Conservation (phyloP, 2,888 invertebrate genomes). For the Panzeria rudis region DNA sequence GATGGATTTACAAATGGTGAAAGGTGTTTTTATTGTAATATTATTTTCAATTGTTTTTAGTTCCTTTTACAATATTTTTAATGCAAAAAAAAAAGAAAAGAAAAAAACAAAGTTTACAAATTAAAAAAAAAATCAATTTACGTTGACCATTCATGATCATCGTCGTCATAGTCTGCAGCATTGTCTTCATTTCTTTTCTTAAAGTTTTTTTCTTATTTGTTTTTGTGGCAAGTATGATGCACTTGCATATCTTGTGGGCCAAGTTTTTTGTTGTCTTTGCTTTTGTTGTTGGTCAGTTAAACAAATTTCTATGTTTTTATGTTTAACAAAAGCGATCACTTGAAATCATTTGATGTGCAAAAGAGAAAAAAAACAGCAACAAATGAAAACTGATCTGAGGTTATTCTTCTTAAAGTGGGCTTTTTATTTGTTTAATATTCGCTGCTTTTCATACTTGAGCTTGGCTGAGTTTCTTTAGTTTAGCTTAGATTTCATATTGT, state of each 20-base stretch:
- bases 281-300: constrained; percentile 3
- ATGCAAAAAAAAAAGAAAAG: neutral
- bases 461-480: constrained; percentile 44
- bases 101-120: too few relatives aligned
- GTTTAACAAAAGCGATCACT: constrained; percentile 64
- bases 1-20: constrained; percentile 63
- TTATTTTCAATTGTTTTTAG: constrained; percentile 34
- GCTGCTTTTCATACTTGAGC: constrained; percentile 35
- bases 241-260: constrained; percentile 42
- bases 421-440: constrained; percentile 33
- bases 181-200: constrained; percentile 34
- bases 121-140: constrained; percentile 48
- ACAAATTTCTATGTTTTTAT: constrained; percentile 53
- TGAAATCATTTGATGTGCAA: constrained; percentile 55
- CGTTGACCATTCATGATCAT: constrained; percentile 63
- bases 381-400: constrained; percentile 59
- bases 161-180: neutral
- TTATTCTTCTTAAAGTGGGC: constrained; percentile 42
- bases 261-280: constrained; percentile 21
- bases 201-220: neutral
- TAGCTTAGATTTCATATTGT: constrained; percentile 32
- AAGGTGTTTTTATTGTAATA: constrained; percentile 66
- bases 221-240: constrained; percentile 16
- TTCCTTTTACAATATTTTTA: constrained; percentile 64
- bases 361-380: constrained; percentile 12